A percentile compares a stretch with the other conserved stretches of the same genome.
Conservation (phyloP, 2,797 vertebrate genomes). For the Pelobates cultripes region DNA sequence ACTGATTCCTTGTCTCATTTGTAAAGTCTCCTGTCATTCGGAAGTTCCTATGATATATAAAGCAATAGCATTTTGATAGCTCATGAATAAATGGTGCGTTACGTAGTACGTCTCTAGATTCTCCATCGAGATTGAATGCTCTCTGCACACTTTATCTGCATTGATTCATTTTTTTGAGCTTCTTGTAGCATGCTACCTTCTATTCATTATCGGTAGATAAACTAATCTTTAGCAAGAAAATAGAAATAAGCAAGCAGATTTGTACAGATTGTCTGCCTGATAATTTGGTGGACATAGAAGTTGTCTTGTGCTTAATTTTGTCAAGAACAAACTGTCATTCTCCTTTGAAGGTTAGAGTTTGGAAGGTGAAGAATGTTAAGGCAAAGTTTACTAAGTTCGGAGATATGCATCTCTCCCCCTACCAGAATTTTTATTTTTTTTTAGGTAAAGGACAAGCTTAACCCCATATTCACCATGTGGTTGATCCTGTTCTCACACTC, state of each 20-base stretch:
- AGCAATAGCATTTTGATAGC: too few species aligned
- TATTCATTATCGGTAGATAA: conserved; percentile 19
- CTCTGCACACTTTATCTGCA: neutral
- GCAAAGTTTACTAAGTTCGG: conserved; percentile 6
- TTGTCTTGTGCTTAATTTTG: conserved; percentile 16
- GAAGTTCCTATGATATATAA: too few species aligned
- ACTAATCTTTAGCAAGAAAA: conserved; percentile 14
- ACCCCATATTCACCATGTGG: neutral
- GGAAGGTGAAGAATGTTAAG: neutral
- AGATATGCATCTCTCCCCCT: neutral
- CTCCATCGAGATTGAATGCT: neutral
- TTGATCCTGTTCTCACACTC: neutral
- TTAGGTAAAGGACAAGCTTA: neutral
- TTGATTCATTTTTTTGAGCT: neutral
- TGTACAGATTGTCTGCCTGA: neutral
- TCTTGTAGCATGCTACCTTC: conserved; percentile 10
- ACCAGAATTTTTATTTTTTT: neutral
- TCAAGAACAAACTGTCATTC: conserved; percentile 8
- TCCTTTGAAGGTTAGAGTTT: conserved; percentile 1
- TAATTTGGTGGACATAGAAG: neutral
- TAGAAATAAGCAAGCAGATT: neutral
- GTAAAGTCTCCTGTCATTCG: neutral
- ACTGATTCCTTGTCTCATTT: conserved; percentile 12
- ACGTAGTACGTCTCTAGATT: too few species aligned
- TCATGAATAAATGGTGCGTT: too few species aligned